Conservation (phyloP, 1,140 invertebrate genomes). For the Brachionus paranguensis region DNA sequence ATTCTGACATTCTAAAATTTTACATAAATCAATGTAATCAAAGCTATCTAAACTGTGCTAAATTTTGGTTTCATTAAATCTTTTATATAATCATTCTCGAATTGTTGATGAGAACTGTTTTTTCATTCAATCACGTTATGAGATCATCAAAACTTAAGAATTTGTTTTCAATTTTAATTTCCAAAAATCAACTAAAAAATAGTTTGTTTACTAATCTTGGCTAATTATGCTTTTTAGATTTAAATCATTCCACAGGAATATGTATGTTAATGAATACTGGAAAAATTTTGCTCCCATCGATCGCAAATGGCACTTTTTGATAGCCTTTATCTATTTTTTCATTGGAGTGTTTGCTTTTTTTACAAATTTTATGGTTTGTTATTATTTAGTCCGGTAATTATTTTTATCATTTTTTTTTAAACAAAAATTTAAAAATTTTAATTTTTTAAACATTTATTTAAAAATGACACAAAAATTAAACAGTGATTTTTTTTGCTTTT, state of each 20-base stretch:
- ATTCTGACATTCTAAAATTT: background rate
- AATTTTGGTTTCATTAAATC: background rate
- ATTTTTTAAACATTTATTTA: too few relatives aligned
- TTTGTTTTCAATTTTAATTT: background rate
- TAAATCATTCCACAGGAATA: background rate
- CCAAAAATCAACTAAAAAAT: background rate
- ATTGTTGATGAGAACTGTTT: background rate
- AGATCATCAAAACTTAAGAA: background rate
- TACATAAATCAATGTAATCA: background rate
- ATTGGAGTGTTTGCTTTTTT: background rate
- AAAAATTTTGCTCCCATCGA: conserved; percentile 2
- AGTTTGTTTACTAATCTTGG: background rate
- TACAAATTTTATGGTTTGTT: conserved; percentile 15
- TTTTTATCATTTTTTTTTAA: too few relatives aligned
- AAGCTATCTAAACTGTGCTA: background rate
- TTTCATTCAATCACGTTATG: background rate
- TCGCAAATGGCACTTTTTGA: conserved; percentile 10
- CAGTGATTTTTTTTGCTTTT: too few relatives aligned
- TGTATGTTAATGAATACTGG: conserved; percentile 31
- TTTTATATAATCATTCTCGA: background rate
- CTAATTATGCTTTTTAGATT: background rate
- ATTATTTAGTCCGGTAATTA: conserved; percentile 7
- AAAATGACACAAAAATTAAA: too few relatives aligned
- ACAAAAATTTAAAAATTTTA: too few relatives aligned
- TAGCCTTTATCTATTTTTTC: conserved; percentile 19